These are phyloP conservation scores for Drosophila paulistorum DNA, from an alignment of 1,140 invertebrate genomes.

Conservation along the genomic window DNA sequence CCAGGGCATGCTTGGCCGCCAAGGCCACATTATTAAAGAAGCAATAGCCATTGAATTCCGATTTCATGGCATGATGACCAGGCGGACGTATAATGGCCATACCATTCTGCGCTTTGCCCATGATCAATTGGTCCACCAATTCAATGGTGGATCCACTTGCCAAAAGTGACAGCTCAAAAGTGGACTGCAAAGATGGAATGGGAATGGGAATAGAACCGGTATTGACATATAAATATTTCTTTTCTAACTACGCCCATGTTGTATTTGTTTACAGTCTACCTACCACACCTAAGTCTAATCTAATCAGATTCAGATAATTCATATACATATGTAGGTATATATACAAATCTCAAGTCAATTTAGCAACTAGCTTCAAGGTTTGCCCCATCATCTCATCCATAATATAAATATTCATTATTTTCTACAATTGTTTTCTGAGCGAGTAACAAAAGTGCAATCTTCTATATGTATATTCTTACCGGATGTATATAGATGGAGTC, in stretches of 20 bases:
- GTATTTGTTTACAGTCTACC: neutral
- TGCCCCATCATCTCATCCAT: no score
- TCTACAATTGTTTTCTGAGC: slow-evolving; percentile 13
- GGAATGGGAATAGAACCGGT: neutral
- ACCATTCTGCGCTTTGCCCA: slow-evolving; percentile 90
- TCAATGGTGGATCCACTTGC: slow-evolving; percentile 92
- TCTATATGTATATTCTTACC: slow-evolving; percentile 84
- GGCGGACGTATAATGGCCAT: slow-evolving; percentile 94
- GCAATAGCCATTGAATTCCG: slow-evolving; percentile 94
- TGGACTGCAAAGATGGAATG: slow-evolving; percentile 85
- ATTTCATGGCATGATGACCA: slow-evolving; percentile 97
- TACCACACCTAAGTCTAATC: slow-evolving; percentile 11
- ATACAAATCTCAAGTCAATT: slow-evolving; percentile 14
- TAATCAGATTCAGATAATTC: slow-evolving; percentile 35
- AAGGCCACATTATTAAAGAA: slow-evolving; percentile 98
- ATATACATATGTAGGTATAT: neutral
- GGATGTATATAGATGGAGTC: slow-evolving; percentile 95
- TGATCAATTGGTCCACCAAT: slow-evolving; percentile 89
- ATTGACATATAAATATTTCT: no score
- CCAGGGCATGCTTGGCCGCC: slow-evolving; percentile 91
- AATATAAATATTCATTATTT: neutral
- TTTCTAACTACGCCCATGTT: neutral
- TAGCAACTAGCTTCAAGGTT: neutral
- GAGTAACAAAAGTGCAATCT: neutral
- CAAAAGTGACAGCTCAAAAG: slow-evolving; percentile 90